Evolutionary conservation across 2,888 invertebrate species (phyloP), one percentile per base, ranked within the genome.

Genomic region (Euplagia quadripunctaria): DNA sequence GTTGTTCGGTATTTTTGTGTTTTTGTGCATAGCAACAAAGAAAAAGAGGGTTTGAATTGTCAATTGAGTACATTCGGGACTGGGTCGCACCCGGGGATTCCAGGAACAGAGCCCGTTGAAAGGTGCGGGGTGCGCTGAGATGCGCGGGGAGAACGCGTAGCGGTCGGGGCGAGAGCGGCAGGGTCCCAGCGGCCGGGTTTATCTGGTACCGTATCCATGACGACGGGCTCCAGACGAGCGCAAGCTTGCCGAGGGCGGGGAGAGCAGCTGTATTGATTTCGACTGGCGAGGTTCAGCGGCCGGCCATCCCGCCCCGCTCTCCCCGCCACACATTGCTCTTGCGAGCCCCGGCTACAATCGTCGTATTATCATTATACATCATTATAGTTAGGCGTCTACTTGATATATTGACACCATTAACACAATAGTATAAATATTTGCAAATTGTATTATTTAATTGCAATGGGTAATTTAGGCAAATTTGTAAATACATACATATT

Each of bases 241-340:
- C 31, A 82, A 83, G 85, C 86, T 85, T 85, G 77, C 77, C 88
- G 90, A 88, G 93, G 88, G 93, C 89, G 94, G 94, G 89, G 94
- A 93, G 94, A 93, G 96, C 96, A 96, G 97, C 96, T 96, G 95
- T 96, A 96, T 96, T 95, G 96, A 95, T 96, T 95, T 96, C 93
- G 96, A 93, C 90, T 86, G 83, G 87, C 89, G 85, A 90, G 89
- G 95, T 94, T 95, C 94, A 94, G 89, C 94, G 94, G 90, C 95
- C 94, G 92, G 83, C 86, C 83, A 81, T 82, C 86, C 72, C 78
- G 70, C 90, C 88, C 89, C 87, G 84, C 76, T 86, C 89, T 85
- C 86, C 78, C 87, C 86, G 82, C 88, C 81, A 81, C 87, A 83
- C 87, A 79, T 80, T 86, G 83, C 83, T 84, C 74, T 83, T 58